phyloP scores from a whole-genome alignment of 1,140 invertebrate genomes.

The Fragariocoptes setiger region DNA sequence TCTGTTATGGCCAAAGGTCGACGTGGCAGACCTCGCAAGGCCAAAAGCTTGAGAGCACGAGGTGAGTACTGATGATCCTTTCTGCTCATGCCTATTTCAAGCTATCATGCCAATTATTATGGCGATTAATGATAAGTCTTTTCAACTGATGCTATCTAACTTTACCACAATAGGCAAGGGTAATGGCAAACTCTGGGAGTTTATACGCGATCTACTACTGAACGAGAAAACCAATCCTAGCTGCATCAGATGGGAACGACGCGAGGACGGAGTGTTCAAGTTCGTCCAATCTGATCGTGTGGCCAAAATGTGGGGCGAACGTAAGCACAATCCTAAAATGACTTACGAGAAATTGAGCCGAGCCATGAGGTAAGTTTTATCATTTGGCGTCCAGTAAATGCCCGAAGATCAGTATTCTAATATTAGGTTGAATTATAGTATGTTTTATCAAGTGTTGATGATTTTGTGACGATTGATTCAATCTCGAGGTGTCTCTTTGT shows the following conservation, averaged over 20 bases:
- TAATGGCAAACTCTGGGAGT: conserved; percentile 39
- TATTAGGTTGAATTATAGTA: no score
- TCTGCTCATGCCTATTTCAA: neutral
- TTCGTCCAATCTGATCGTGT: conserved; percentile 66
- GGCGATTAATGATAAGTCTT: neutral
- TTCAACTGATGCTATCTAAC: conserved; percentile 1
- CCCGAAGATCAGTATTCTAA: no score
- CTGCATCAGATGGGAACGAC: conserved; percentile 56
- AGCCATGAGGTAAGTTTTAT: conserved; percentile 41
- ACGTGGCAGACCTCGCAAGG: neutral
- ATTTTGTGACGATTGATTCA: no score
- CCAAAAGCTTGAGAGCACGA: neutral
- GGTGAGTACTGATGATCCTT: neutral
- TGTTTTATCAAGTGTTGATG: no score
- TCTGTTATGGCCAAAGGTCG: no score
- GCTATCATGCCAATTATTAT: neutral
- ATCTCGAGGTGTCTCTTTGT: no score
- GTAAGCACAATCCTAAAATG: conserved; percentile 59
- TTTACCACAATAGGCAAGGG: conserved; percentile 20
- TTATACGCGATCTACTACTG: conserved; percentile 40
- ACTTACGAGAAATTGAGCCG: conserved; percentile 71
- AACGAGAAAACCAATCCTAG: conserved; percentile 39
- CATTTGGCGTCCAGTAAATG: no score
- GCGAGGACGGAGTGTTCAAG: conserved; percentile 46
- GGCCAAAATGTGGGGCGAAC: conserved; percentile 49